phyloP scores from a whole-genome alignment of 1,140 invertebrate genomes.

The Saxidomus purpurata region DNA sequence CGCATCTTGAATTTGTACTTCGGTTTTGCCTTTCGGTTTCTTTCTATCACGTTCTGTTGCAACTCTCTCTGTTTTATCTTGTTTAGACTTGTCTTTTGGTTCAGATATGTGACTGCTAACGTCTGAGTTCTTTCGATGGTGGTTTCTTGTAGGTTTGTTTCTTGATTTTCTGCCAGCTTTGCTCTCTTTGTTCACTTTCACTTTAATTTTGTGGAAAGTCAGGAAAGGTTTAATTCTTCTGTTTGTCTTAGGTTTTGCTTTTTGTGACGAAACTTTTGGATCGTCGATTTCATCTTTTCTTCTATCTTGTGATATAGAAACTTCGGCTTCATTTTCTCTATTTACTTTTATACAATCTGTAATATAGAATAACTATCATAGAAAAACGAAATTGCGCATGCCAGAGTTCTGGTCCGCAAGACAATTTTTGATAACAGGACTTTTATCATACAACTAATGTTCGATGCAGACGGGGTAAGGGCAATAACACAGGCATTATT shows the following conservation, averaged over 20 bases:
- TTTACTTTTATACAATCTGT: neutral
- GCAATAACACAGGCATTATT: no score
- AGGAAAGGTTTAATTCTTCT: neutral
- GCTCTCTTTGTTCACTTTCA: neutral
- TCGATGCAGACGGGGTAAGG: no score
- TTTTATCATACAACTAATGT: no score
- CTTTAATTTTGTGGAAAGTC: neutral
- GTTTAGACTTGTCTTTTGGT: neutral
- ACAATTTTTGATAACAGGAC: no score
- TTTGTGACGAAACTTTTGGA: neutral
- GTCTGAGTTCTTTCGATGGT: neutral
- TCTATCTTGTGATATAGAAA: no score
- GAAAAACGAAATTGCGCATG: no score
- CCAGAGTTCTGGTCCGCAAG: no score
- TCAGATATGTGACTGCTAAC: neutral
- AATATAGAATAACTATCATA: no score
- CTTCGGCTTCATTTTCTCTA: neutral
- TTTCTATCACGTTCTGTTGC: no score
- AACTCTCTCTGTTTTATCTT: no score
- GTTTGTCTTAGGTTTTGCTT: neutral
- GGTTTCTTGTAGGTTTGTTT: neutral
- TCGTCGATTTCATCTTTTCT: neutral
- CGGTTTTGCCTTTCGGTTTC: no score
- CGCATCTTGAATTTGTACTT: no score
- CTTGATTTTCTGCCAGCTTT: neutral